Evolutionary conservation across 2,113 vertebrate genomes (phyloP).

Genomic region (Gnathonemus echidnorhynchus): DNA sequence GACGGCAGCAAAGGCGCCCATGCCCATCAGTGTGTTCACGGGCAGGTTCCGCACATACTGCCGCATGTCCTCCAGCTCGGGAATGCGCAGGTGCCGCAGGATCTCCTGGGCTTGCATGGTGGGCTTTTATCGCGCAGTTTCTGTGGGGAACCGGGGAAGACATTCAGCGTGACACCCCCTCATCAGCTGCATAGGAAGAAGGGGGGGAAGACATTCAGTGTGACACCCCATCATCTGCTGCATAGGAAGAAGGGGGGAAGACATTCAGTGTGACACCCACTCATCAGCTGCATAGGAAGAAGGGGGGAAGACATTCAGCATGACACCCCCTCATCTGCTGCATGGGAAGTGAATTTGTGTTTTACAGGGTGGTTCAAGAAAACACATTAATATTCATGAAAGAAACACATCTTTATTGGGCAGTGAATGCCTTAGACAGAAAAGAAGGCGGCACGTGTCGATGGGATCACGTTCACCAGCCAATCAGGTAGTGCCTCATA

Average conservation of each 20-base stretch:
- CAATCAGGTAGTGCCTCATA: too few relatives aligned
- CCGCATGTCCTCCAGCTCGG: slow-evolving; percentile 81
- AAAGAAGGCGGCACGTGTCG: too few relatives aligned
- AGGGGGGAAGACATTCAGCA: slow-evolving; percentile 25
- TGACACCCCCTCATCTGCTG: too few relatives aligned
- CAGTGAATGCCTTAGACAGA: too few relatives aligned
- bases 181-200: background rate
- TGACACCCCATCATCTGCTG: background rate
- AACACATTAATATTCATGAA: too few relatives aligned
- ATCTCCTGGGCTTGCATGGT: slow-evolving; percentile 85
- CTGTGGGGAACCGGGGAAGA: background rate
- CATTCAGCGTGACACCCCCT: background rate
- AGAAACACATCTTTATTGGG: too few relatives aligned
- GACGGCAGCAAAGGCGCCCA: slow-evolving; percentile 85
- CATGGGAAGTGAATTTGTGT: too few relatives aligned
- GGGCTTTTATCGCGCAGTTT: slow-evolving; percentile 30
- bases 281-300: background rate
- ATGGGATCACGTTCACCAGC: too few relatives aligned
- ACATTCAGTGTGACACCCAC: background rate
- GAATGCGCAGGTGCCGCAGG: slow-evolving; percentile 79
- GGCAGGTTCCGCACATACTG: slow-evolving; percentile 82
- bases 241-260: background rate
- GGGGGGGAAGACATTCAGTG: slow-evolving; percentile 27
- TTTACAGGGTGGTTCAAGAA: too few relatives aligned
- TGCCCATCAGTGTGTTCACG: slow-evolving; percentile 83